phyloP scores from a whole-genome alignment of 2,888 invertebrate genomes.

The Cyclophora albipunctata region DNA sequence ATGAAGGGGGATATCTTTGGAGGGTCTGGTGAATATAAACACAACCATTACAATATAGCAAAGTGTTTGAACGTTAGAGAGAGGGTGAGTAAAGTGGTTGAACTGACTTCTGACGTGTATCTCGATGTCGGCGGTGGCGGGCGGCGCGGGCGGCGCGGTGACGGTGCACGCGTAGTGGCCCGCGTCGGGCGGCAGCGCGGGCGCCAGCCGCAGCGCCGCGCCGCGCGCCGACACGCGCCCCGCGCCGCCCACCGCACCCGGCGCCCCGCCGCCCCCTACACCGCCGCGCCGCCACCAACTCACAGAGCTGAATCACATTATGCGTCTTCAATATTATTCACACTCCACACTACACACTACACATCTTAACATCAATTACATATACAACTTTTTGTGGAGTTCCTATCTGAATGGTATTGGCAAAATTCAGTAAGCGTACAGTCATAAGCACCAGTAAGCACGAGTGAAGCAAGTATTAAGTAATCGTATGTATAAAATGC shows the following conservation, averaged over 20 bases:
- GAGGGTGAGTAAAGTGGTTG: too few relatives aligned
- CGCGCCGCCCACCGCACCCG: constrained; percentile 41
- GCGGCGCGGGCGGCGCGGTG: constrained; percentile 80
- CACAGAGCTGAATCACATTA: constrained; percentile 53
- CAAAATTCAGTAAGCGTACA: neutral
- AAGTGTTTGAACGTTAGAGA: too few relatives aligned
- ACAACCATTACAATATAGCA: too few relatives aligned
- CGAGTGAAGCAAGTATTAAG: constrained; percentile 19
- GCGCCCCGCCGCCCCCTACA: constrained; percentile 47
- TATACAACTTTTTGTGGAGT: neutral
- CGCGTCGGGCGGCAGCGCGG: constrained; percentile 75
- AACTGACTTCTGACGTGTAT: constrained; percentile 82
- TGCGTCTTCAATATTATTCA: neutral
- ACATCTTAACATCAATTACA: neutral
- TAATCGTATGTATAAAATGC: constrained; percentile 58
- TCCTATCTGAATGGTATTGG: neutral
- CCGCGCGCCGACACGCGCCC: constrained; percentile 60
- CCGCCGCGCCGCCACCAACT: constrained; percentile 69
- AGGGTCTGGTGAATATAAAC: constrained; percentile 67
- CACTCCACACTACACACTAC: neutral
- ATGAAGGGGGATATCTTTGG: constrained; percentile 91
- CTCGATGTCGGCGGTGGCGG: constrained; percentile 80
- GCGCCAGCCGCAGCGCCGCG: constrained; percentile 45
- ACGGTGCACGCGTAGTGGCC: constrained; percentile 86
- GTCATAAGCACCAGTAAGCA: neutral